These are phyloP conservation scores for Drosophila affinis DNA, from an alignment of 2,888 invertebrate species.

Conservation along the genomic window DNA sequence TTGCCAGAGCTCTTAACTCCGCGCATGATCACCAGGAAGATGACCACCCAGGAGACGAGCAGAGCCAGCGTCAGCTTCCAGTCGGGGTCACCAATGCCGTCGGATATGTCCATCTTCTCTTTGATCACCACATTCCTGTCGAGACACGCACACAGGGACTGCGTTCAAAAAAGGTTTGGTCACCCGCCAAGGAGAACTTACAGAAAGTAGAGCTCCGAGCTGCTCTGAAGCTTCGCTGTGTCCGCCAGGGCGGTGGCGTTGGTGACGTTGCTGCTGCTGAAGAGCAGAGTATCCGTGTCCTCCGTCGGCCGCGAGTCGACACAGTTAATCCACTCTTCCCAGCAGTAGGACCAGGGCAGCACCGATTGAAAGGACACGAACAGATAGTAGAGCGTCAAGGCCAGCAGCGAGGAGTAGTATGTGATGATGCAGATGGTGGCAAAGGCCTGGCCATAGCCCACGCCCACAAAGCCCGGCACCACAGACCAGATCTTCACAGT, in stretches of 20 bases:
- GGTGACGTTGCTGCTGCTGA: background rate
- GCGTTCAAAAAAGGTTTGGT: background rate
- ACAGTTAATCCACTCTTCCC: slow-evolving; percentile 81
- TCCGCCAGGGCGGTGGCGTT: slow-evolving; percentile 12
- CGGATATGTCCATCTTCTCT: slow-evolving; percentile 83
- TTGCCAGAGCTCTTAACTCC: slow-evolving; percentile 92
- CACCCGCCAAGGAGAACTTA: slow-evolving; percentile 78
- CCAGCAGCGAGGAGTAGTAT: slow-evolving; percentile 91
- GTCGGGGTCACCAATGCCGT: slow-evolving; percentile 85
- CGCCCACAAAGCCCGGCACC: slow-evolving; percentile 90
- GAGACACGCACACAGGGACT: background rate
- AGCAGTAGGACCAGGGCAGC: slow-evolving; percentile 90
- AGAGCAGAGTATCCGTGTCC: slow-evolving; percentile 15
- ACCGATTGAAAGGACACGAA: slow-evolving; percentile 88
- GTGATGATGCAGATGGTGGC: slow-evolving; percentile 88
- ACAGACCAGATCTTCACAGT: slow-evolving; percentile 89
- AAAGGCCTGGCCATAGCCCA: slow-evolving; percentile 88
- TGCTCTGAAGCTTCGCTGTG: slow-evolving; percentile 82
- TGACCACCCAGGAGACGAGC: slow-evolving; percentile 87
- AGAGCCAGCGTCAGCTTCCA: slow-evolving; percentile 89
- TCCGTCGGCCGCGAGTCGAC: slow-evolving; percentile 72
- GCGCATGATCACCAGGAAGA: slow-evolving; percentile 88
- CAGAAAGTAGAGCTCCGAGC: slow-evolving; percentile 87
- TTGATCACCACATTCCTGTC: slow-evolving; percentile 85
- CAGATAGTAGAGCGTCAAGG: slow-evolving; percentile 89